phyloP scores from a whole-genome alignment of 2,113 vertebrate genomes.

The Cyphomyrus discorhynchus region DNA sequence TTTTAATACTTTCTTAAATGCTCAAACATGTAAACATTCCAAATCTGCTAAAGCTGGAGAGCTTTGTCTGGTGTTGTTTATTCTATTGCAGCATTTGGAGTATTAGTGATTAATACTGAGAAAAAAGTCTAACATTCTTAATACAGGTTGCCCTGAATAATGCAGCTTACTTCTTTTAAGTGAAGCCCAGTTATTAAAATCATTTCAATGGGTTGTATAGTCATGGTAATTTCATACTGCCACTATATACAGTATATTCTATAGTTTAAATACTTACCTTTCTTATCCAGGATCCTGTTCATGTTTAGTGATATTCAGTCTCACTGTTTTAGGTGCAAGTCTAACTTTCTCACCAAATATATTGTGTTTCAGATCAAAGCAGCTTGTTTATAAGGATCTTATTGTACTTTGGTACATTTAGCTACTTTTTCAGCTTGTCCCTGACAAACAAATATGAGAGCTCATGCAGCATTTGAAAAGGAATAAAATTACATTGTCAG shows the following conservation, averaged over 20 bases:
- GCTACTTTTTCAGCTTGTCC: not conserved
- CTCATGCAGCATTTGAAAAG: not conserved
- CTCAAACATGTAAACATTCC: not conserved
- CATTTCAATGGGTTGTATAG: not conserved
- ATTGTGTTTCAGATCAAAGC: not conserved
- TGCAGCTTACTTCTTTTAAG: not conserved
- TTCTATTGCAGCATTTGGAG: not conserved
- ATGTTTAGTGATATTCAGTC: not conserved
- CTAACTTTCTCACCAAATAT: not conserved
- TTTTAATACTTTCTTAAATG: not conserved
- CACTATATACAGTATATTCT: not conserved
- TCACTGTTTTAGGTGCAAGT: not conserved
- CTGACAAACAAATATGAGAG: not conserved
- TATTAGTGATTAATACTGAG: not conserved
- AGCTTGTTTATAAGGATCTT: not conserved
- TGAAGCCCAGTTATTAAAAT: not conserved
- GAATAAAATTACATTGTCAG: slow-evolving; percentile 1
- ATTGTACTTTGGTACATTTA: not conserved
- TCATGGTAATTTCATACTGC: not conserved
- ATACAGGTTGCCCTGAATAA: not conserved
- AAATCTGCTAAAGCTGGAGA: not conserved
- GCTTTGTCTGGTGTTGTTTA: not conserved
- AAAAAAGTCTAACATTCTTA: not conserved
- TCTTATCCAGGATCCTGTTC: not conserved
- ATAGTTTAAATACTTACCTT: not conserved